Evolutionary conservation across 2,888 invertebrate species (phyloP).

Genomic region (Eustalomyia histrio): DNA sequence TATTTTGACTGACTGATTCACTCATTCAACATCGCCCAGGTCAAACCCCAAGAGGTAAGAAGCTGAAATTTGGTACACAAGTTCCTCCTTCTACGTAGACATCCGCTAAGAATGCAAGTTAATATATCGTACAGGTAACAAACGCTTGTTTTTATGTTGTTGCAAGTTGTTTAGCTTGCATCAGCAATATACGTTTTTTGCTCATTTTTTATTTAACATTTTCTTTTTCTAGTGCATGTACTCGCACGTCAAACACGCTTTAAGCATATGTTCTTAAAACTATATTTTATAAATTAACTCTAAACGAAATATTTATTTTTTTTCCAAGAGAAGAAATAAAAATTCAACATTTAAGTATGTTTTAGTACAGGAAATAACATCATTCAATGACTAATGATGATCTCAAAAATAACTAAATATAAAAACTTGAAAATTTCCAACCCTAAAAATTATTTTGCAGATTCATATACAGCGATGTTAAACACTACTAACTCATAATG

Average conservation of each 20-base stretch:
- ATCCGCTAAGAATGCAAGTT: neutral
- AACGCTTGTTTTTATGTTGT: constrained; percentile 1
- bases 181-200: constrained; percentile 52
- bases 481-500: too few species aligned
- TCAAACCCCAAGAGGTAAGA: too few species aligned
- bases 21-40: too few species aligned
- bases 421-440: too few species aligned
- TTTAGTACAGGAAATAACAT: constrained; percentile 14
- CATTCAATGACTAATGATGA: constrained; percentile 17
- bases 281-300: constrained; percentile 59
- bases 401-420: too few species aligned
- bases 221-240: neutral
- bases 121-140: constrained; percentile 21
- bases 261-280: constrained; percentile 48
- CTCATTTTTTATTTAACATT: constrained; percentile 8
- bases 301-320: constrained; percentile 16
- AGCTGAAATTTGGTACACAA: too few species aligned
- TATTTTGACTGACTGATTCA: too few species aligned
- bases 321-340: neutral
- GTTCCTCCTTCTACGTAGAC: too few species aligned
- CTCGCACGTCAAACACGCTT: constrained; percentile 50
- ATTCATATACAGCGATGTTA: too few species aligned
- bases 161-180: constrained; percentile 57
- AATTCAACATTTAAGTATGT: constrained; percentile 25
- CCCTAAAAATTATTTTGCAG: too few species aligned